phyloP scores from a whole-genome alignment of 2,797 vertebrate species.

The Vipera ursinii region DNA sequence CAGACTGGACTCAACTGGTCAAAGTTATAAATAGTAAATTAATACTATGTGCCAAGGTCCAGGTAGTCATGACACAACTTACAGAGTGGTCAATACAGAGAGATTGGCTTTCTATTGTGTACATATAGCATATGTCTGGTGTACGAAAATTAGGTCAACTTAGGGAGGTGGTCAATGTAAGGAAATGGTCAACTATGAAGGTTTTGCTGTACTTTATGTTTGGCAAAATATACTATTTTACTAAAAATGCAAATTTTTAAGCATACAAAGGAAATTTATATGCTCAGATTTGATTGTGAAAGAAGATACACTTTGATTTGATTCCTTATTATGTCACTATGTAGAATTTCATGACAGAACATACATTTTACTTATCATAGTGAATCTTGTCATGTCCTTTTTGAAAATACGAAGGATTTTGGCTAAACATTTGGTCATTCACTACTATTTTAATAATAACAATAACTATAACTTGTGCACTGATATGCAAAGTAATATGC shows the following conservation, averaged over 20 bases:
- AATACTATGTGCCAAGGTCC: too few relatives aligned
- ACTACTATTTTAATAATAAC: background rate
- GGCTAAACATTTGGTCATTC: background rate
- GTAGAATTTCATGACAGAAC: background rate
- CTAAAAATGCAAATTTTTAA: background rate
- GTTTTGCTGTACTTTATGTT: background rate
- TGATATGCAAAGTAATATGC: background rate
- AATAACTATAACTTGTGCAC: background rate
- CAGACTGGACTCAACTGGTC: too few relatives aligned
- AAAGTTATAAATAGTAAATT: too few relatives aligned
- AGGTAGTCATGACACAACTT: too few relatives aligned
- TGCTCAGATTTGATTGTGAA: background rate
- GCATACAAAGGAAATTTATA: background rate
- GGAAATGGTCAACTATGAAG: too few relatives aligned
- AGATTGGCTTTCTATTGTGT: too few relatives aligned
- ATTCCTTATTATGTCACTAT: background rate
- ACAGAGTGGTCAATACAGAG: too few relatives aligned
- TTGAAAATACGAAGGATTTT: background rate
- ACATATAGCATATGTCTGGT: too few relatives aligned
- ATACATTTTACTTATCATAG: background rate
- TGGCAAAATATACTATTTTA: background rate
- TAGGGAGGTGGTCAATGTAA: too few relatives aligned
- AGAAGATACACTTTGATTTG: background rate
- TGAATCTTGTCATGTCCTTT: background rate
- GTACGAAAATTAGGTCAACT: too few relatives aligned